Evolutionary conservation across 2,113 vertebrate species (phyloP).

Genomic region (Trogon melanurus): DNA sequence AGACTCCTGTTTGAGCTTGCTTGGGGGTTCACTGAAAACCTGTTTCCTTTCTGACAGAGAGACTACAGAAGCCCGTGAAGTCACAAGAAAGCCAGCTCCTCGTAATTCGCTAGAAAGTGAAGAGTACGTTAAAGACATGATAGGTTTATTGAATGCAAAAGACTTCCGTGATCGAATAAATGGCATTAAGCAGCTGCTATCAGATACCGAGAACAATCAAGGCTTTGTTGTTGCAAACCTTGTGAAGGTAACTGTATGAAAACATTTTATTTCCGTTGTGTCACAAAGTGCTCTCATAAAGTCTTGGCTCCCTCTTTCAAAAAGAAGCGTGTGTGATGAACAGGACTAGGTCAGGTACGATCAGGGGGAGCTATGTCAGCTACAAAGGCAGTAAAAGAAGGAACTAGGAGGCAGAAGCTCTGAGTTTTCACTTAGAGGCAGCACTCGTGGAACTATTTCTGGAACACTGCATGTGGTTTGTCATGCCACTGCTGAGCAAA

Average conservation of each 20-base stretch:
- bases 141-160: constrained; percentile 79
- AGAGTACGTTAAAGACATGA: constrained; percentile 83
- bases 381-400: not conserved
- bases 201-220: constrained; percentile 83
- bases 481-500: not conserved
- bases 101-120: constrained; percentile 83
- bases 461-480: not conserved
- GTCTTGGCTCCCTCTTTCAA: not conserved
- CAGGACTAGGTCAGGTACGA: not conserved
- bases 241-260: constrained; percentile 77
- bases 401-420: not conserved
- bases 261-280: rapidly evolving
- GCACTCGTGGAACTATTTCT: not conserved
- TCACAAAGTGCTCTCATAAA: not conserved
- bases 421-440: not conserved
- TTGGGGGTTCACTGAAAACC: not conserved
- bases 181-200: constrained; percentile 86
- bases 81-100: constrained; percentile 68
- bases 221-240: constrained; percentile 84
- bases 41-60: constrained; percentile 71
- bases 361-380: not conserved
- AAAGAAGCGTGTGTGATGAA: not conserved
- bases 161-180: constrained; percentile 90
- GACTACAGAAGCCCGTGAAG: constrained; percentile 62
- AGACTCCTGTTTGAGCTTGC: not conserved